Conservation (phyloP, 2,113 vertebrate genomes). For the Protobothrops mucrosquamatus region DNA sequence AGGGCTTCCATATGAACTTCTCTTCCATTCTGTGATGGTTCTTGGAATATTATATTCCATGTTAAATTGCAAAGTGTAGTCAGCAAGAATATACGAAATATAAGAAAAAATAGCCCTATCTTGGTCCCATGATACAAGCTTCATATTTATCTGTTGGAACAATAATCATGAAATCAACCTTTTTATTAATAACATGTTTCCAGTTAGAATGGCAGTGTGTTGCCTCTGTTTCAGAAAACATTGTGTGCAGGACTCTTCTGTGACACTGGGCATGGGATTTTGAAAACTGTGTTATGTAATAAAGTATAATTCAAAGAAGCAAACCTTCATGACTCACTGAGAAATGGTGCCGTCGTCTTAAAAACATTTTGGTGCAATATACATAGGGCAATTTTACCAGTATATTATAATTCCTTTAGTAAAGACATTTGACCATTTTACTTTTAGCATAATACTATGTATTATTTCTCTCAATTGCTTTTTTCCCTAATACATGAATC, state of each 20-base stretch:
- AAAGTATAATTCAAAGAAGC: neutral
- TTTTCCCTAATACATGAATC: neutral
- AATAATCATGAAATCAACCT: neutral
- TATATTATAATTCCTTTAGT: neutral
- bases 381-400: neutral
- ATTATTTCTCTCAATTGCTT: neutral
- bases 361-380: neutral
- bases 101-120: neutral
- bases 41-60: neutral
- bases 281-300: neutral
- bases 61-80: neutral
- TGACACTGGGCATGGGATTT: neutral
- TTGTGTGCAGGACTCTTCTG: neutral
- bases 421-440: neutral
- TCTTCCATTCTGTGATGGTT: neutral
- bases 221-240: neutral
- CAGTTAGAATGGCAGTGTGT: neutral
- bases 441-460: neutral
- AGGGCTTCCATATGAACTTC: neutral
- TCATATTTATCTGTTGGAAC: neutral
- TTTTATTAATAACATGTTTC: neutral
- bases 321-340: neutral
- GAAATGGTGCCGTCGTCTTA: neutral
- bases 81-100: neutral
- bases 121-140: neutral